Conservation (phyloP, 2,797 vertebrate species). For the Oreonectes daqikongensis region DNA sequence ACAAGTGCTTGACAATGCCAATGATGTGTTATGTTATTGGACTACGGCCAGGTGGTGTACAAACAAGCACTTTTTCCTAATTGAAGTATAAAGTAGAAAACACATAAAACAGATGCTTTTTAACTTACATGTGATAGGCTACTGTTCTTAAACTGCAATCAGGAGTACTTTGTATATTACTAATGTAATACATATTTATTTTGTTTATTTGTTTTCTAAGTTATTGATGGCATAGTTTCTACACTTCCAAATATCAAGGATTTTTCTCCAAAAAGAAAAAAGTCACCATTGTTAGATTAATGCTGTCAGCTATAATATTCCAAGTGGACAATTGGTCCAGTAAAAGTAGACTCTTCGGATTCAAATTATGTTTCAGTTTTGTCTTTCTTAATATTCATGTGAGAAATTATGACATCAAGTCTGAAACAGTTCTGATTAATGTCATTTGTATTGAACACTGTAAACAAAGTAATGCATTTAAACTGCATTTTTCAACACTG, state of each 20-base stretch:
- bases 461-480: constrained; percentile 43
- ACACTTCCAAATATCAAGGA: constrained; percentile 54
- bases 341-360: constrained; percentile 8
- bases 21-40: constrained; percentile 51
- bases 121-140: constrained; percentile 73
- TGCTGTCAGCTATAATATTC: constrained; percentile 24
- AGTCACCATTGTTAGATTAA: constrained; percentile 37
- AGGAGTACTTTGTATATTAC: constrained; percentile 76
- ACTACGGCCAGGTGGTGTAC: constrained; percentile 56
- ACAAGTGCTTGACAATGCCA: constrained; percentile 64
- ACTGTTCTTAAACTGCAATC: constrained; percentile 70
- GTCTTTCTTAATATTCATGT: constrained; percentile 29
- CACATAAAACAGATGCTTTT: constrained; percentile 54
- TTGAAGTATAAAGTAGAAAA: constrained; percentile 60
- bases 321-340: neutral
- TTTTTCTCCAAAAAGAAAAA: constrained; percentile 41
- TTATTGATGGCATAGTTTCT: constrained; percentile 76
- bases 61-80: constrained; percentile 74
- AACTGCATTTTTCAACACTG: constrained; percentile 52
- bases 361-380: constrained; percentile 26
- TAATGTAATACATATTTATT: constrained; percentile 82
- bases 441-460: constrained; percentile 54
- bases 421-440: constrained; percentile 44
- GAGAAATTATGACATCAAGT: constrained; percentile 23
- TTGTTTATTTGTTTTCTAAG: constrained; percentile 75